Evolutionary conservation across 1,140 invertebrate species (phyloP).

Genomic region (Penaeus japonicus): DNA sequence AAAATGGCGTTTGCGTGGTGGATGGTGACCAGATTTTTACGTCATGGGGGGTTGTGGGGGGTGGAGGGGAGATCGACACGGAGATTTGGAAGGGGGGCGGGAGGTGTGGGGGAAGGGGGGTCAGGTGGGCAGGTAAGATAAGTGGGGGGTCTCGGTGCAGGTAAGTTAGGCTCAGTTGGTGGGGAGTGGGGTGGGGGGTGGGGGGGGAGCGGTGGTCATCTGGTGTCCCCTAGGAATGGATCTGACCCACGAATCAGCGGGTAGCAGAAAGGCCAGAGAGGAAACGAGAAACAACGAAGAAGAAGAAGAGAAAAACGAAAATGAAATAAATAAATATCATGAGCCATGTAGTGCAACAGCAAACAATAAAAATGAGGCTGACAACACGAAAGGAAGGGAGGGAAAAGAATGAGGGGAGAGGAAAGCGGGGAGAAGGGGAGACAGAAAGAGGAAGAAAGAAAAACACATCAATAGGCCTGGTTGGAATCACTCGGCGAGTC

Average conservation of each 20-base stretch:
- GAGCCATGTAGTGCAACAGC: neutral
- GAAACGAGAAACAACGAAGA: neutral
- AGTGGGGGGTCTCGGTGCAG: neutral
- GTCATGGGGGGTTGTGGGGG: no score
- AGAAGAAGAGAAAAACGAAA: neutral
- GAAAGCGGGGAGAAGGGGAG: neutral
- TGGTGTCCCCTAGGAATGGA: no score
- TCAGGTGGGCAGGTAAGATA: neutral
- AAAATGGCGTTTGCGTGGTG: no score
- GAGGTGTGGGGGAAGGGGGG: neutral
- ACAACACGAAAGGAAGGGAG: neutral
- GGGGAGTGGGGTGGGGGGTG: neutral
- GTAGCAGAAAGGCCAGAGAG: neutral
- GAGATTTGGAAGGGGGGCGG: neutral
- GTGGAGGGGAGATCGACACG: no score
- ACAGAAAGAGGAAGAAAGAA: no score
- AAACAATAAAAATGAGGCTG: neutral
- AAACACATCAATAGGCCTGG: no score
- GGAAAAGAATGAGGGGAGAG: neutral
- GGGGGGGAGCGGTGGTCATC: no score
- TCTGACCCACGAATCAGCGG: no score
- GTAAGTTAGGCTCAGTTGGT: neutral
- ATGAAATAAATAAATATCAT: neutral
- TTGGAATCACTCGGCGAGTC: no score
- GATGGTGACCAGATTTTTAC: no score